Evolutionary conservation across 2,888 invertebrate genomes (phyloP).

Genomic region (Apotomis turbidana): DNA sequence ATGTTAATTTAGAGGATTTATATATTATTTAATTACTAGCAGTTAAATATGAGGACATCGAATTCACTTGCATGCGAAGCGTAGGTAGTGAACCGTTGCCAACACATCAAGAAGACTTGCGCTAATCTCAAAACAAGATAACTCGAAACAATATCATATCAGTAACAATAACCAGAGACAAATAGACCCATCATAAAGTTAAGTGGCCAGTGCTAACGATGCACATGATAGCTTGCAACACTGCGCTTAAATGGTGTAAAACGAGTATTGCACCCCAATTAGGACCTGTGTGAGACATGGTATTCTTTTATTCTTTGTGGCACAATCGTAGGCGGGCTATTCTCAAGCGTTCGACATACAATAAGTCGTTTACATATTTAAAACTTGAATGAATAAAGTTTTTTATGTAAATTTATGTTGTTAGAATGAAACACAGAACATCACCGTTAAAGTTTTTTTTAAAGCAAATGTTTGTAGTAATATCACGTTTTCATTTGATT

Average conservation of each 20-base stretch:
- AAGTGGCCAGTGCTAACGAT: constrained; percentile 32
- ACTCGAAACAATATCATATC: constrained; percentile 34
- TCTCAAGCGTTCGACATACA: constrained; percentile 8
- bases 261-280: constrained; percentile 36
- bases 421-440: no score
- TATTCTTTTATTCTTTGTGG: constrained; percentile 39
- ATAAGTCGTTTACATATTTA: no score
- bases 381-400: no score
- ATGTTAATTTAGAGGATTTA: no score
- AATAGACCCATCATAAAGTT: constrained; percentile 33
- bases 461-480: no score
- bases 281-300: constrained; percentile 39
- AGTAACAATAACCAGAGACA: constrained; percentile 39
- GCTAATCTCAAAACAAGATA: constrained; percentile 30
- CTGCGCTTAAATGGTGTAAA: constrained; percentile 36
- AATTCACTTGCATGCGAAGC: not conserved
- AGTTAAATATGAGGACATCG: not conserved
- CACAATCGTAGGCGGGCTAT: constrained; percentile 32
- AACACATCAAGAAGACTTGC: not conserved
- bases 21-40: no score
- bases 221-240: constrained; percentile 40
- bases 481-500: no score
- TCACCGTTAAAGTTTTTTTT: no score
- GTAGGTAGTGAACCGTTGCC: not conserved
- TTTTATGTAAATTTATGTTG: no score